These are phyloP conservation scores for Antheraea yamamai DNA, from an alignment of 2,888 invertebrate species.

Conservation along the genomic window DNA sequence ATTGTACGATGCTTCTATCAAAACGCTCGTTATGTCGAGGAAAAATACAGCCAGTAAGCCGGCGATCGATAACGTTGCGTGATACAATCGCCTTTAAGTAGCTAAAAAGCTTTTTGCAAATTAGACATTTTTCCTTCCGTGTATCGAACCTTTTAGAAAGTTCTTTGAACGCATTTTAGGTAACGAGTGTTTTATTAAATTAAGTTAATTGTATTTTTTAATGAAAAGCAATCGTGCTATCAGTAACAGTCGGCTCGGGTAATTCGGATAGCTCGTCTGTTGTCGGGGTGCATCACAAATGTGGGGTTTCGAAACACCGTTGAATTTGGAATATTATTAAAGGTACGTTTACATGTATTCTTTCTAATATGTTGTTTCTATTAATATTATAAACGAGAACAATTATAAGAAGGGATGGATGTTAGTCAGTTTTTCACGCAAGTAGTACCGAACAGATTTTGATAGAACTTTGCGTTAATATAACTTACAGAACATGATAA, in stretches of 20 bases:
- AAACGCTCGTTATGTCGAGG: constrained; percentile 54
- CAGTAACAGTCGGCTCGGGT: constrained; percentile 29
- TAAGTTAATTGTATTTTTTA: constrained; percentile 26
- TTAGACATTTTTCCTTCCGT: constrained; percentile 53
- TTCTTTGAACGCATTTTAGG: constrained; percentile 27
- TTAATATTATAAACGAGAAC: background rate
- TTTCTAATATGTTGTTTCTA: background rate
- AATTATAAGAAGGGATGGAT: too few species aligned
- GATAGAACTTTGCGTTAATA: too few species aligned
- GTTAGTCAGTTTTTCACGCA: too few species aligned
- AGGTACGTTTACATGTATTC: constrained; percentile 25
- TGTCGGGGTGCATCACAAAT: constrained; percentile 34
- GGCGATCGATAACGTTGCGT: constrained; percentile 67
- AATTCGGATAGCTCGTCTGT: constrained; percentile 37
- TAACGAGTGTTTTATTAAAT: constrained; percentile 23
- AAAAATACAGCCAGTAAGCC: constrained; percentile 43
- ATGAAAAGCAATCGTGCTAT: constrained; percentile 33
- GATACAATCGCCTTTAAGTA: constrained; percentile 59
- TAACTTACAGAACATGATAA: too few species aligned
- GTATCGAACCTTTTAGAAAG: constrained; percentile 30
- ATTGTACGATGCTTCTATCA: constrained; percentile 62
- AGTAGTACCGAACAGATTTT: too few species aligned
- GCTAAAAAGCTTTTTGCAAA: constrained; percentile 68
- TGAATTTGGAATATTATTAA: constrained; percentile 27
- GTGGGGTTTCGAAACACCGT: constrained; percentile 22